Evolutionary conservation across 1,140 invertebrate genomes (phyloP), one percentile per base, ranked within the genome.

Genomic region (Coptotermes formosanus): DNA sequence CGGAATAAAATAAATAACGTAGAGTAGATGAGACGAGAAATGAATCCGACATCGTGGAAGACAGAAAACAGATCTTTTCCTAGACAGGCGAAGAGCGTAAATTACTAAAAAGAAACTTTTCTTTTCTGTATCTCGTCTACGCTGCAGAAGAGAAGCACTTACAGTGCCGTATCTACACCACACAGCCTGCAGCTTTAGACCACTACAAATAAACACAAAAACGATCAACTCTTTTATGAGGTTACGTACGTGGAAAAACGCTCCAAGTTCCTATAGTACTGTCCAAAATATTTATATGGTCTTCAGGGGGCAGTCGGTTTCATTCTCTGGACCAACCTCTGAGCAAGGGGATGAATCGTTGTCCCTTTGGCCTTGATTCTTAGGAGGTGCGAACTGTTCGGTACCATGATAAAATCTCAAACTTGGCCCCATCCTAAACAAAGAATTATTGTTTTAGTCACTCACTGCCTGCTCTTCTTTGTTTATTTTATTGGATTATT

Each of bases 181-280:
- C 64, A n/a, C n/a, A 75, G 64, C 25, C 64, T 30, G 64, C 64
- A 75, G 64, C n/a, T 75, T 2, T 25, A n/a, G 64, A 75, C 64
- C 64, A 75, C 30, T 75, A 75, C 64, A 75, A 75, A 75, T 75
- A 75, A 75, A 30, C 64, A 75, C 64, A 75, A 75, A 75, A 75
- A 75, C 64, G n/a, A 75, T 75, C 19, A 7, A 30, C 25, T 75
- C 64, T 75, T 38, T 75, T 75, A 75, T 75, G 64, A 75, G 25
- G 64, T 75, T n/a, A 75, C 25, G 0, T 75, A 75, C 64, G 64
- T 75, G 64, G 64, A 75, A 30, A 30, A 75, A 25, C n/a, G 64
- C 16, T 75, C 64, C 64, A 75, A 75, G n/a, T 64, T 64, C 8
- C 59, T 75, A n/a, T 75, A 30, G 3, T 25, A 3, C 7, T 1